Conservation (phyloP, 2,888 invertebrate species). For the Tromatobia lineatoria region DNA sequence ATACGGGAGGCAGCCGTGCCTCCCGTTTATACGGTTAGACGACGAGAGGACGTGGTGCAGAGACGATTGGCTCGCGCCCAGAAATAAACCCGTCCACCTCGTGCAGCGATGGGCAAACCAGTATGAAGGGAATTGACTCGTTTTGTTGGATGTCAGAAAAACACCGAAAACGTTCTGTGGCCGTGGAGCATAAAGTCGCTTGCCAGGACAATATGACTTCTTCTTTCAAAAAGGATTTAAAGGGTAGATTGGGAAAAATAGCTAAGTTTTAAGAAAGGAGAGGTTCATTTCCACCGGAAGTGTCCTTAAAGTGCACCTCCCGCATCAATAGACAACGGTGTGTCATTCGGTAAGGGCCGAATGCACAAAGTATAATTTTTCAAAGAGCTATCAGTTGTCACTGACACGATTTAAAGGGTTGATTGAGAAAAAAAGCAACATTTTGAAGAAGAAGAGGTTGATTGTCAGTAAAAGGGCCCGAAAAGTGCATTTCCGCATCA, state of each 20-base stretch:
- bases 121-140: not conserved
- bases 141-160: not conserved
- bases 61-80: slow-evolving; percentile 42
- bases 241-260: not conserved
- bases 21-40: slow-evolving; percentile 39
- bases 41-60: slow-evolving; percentile 16
- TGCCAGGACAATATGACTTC: not conserved
- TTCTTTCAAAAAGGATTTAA: not conserved
- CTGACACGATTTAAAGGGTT: not conserved
- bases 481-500: slow-evolving; percentile 73
- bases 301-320: slow-evolving; percentile 73
- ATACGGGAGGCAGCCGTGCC: slow-evolving; percentile 14
- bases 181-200: not conserved
- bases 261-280: not conserved
- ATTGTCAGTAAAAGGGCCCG: too few species aligned
- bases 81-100: slow-evolving; percentile 47
- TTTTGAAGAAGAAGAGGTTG: not conserved
- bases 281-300: slow-evolving; percentile 30
- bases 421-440: not conserved
- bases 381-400: too few species aligned
- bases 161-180: not conserved
- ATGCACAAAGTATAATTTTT: too few species aligned
- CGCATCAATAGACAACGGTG: slow-evolving; percentile 50
- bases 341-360: too few species aligned
- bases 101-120: slow-evolving; percentile 25